These are phyloP conservation scores for Diceros bicornis DNA, from an alignment of 2,797 vertebrate genomes.

Conservation along the genomic window DNA sequence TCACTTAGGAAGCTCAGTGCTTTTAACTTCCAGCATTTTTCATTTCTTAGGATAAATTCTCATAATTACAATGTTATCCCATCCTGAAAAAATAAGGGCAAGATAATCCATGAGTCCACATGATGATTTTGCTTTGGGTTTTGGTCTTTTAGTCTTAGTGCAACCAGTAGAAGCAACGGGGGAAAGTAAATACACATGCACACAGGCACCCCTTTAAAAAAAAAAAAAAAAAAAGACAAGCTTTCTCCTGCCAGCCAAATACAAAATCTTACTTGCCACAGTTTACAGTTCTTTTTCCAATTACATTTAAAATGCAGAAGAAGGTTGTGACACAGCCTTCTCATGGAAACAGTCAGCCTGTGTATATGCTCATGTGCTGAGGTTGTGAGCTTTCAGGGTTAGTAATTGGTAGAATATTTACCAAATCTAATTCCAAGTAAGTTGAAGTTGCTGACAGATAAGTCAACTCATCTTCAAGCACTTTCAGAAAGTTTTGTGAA, in stretches of 20 bases:
- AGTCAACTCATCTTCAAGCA: constrained; percentile 84
- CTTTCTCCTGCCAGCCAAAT: background rate
- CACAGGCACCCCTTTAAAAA: background rate
- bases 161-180: background rate
- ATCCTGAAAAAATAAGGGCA: background rate
- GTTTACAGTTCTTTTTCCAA: background rate
- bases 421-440: constrained; percentile 75
- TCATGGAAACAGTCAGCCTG: constrained; percentile 50
- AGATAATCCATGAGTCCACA: background rate
- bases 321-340: background rate
- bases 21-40: background rate
- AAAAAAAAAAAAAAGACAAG: background rate
- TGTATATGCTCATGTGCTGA: constrained; percentile 62
- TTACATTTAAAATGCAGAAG: background rate
- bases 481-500: constrained; percentile 85
- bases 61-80: background rate
- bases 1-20: background rate
- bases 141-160: background rate
- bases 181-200: background rate
- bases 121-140: background rate
- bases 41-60: background rate
- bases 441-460: constrained; percentile 86
- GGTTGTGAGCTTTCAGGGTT: constrained; percentile 23
- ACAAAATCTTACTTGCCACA: too few relatives aligned
- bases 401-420: constrained; percentile 86